Evolutionary conservation across 2,888 invertebrate species (phyloP).

Genomic region (Dasypogon diadema): DNA sequence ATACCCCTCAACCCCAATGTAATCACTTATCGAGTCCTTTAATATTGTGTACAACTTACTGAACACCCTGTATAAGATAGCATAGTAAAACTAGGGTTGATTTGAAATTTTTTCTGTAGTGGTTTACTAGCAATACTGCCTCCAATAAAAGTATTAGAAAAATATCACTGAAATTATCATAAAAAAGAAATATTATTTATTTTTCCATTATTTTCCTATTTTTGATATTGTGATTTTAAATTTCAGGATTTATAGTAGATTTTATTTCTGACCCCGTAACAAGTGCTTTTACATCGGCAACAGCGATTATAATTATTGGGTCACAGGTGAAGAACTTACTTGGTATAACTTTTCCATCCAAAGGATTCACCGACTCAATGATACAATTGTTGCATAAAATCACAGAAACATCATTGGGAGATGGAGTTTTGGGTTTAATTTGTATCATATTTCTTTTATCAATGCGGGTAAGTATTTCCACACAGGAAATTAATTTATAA

Average conservation of each 20-base stretch:
- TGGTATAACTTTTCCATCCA: conserved; percentile 76
- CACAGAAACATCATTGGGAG: conserved; percentile 71
- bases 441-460: conserved; percentile 77
- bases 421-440: conserved; percentile 75
- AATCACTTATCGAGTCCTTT: too few species aligned
- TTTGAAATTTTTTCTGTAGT: too few species aligned
- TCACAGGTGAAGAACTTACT: conserved; percentile 82
- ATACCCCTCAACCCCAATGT: too few species aligned
- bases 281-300: conserved; percentile 87
- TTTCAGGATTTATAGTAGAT: conserved; percentile 82
- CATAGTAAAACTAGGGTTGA: too few species aligned
- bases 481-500: too few species aligned
- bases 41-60: too few species aligned
- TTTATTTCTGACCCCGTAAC: conserved; percentile 87
- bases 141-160: too few species aligned
- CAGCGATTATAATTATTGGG: conserved; percentile 81
- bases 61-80: too few species aligned
- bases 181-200: too few species aligned
- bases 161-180: too few species aligned
- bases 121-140: too few species aligned
- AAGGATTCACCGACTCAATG: conserved; percentile 73
- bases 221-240: conserved; percentile 18
- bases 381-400: conserved; percentile 69
- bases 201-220: background rate
- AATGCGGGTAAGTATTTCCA: conserved; percentile 78